Evolutionary conservation across 2,113 vertebrate genomes (phyloP).

Genomic region (Anseranas semipalmata): DNA sequence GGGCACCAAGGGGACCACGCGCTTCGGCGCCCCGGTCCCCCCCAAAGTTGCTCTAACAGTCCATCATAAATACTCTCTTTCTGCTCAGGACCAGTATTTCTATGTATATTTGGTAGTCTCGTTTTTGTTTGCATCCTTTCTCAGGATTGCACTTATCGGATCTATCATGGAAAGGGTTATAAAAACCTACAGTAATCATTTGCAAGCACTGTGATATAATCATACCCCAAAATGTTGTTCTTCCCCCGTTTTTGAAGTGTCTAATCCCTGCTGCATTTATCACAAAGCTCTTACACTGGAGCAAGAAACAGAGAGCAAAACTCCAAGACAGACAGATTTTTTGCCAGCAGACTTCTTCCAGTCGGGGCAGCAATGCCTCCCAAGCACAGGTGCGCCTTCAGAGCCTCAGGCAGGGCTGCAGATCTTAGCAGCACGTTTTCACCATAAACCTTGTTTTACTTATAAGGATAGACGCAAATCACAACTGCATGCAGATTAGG

Average conservation of each 20-base stretch:
- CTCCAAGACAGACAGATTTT: background rate
- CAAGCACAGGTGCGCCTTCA: background rate
- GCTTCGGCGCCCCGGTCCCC: background rate
- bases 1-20: background rate
- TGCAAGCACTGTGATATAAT: rapidly evolving
- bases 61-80: background rate
- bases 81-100: background rate
- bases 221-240: background rate
- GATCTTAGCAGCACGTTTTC: background rate
- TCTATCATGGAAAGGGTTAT: background rate
- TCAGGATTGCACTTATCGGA: no score
- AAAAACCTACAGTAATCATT: background rate
- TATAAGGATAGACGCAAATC: background rate
- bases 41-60: background rate
- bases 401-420: background rate
- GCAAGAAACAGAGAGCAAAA: background rate
- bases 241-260: background rate
- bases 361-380: rapidly evolving
- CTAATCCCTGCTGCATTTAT: background rate
- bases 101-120: background rate
- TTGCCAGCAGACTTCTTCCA: background rate
- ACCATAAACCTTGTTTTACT: background rate
- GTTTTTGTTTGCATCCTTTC: background rate
- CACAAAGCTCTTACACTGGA: background rate
- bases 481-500: background rate